Evolutionary conservation across 35 echinoderm and acorn worm species (phyloP).

Genomic region (Amphiura filiformis): DNA sequence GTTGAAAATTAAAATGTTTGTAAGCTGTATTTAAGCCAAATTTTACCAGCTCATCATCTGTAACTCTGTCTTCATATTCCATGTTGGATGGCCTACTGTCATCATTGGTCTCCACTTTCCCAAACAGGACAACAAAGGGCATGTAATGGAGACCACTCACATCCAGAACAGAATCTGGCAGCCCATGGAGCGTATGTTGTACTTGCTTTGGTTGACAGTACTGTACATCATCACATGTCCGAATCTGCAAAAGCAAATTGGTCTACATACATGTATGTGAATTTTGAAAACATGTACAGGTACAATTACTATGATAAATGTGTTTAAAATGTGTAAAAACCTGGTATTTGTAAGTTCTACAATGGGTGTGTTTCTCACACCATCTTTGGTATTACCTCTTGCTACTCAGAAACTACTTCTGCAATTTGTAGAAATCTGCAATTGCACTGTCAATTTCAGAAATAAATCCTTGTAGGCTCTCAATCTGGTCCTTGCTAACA

Average conservation of each 20-base stretch:
- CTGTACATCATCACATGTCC: constrained; percentile 10
- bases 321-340: neutral
- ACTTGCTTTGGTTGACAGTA: constrained; percentile 19
- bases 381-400: constrained; percentile 18
- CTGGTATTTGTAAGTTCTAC: constrained; percentile 12
- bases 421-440: constrained; percentile 31
- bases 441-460: neutral
- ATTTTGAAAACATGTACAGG: no score
- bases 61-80: neutral
- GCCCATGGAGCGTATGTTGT: neutral
- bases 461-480: neutral
- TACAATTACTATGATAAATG: no score
- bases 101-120: constrained; percentile 22
- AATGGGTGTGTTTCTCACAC: neutral
- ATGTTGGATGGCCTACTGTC: constrained; percentile 4
- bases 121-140: constrained; percentile 8
- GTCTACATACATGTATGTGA: no score
- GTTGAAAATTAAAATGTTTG: neutral
- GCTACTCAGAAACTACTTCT: neutral
- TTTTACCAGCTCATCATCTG: constrained; percentile 11
- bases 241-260: neutral
- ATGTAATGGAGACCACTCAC: constrained; percentile 36
- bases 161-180: constrained; percentile 49
- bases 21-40: neutral
- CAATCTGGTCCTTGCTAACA: neutral